Percentiles rank a stretch among this genome's conserved stretches.
These are phyloP conservation scores for Blennius ocellaris DNA, from an alignment of 2,113 vertebrate species.

Conservation along the genomic window DNA sequence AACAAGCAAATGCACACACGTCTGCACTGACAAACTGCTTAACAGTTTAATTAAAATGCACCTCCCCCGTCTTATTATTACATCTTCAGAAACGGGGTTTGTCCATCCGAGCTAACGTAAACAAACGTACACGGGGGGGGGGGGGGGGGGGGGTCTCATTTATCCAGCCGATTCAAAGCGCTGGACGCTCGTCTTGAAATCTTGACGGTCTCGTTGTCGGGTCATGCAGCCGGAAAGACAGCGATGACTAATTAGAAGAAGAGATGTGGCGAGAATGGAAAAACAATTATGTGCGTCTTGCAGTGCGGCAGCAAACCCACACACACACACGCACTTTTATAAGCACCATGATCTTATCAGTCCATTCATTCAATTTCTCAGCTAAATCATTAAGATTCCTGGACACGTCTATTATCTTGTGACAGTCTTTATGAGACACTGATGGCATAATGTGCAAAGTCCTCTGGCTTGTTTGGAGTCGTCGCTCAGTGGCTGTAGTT, in stretches of 20 bases:
- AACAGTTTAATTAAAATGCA: conserved; percentile 51
- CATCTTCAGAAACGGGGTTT: conserved; percentile 15
- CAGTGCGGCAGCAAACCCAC: conserved; percentile 27
- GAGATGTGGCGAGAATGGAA: conserved; percentile 36
- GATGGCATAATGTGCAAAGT: too few species aligned
- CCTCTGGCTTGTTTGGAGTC: too few species aligned
- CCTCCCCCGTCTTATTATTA: conserved; percentile 21
- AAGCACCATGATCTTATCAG: background rate
- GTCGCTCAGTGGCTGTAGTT: too few species aligned
- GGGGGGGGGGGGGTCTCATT: conserved; percentile 25
- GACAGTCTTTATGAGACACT: too few species aligned
- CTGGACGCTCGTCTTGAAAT: conserved; percentile 30
- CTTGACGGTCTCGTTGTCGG: conserved; percentile 49
- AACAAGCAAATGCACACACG: conserved; percentile 5
- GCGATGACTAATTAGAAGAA: conserved; percentile 65
- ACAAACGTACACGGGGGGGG: background rate
- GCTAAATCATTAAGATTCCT: background rate
- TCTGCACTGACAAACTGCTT: conserved; percentile 15
- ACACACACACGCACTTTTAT: conserved; percentile 28
- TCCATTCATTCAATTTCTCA: background rate
- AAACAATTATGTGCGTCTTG: conserved; percentile 6
- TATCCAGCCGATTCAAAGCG: conserved; percentile 50
- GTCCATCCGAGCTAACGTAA: background rate
- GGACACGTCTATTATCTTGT: too few species aligned
- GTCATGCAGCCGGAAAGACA: conserved; percentile 37